Base-by-base conservation (phyloP, 2,113 vertebrate species). In the Gymnobelideus leadbeateri region DNA sequence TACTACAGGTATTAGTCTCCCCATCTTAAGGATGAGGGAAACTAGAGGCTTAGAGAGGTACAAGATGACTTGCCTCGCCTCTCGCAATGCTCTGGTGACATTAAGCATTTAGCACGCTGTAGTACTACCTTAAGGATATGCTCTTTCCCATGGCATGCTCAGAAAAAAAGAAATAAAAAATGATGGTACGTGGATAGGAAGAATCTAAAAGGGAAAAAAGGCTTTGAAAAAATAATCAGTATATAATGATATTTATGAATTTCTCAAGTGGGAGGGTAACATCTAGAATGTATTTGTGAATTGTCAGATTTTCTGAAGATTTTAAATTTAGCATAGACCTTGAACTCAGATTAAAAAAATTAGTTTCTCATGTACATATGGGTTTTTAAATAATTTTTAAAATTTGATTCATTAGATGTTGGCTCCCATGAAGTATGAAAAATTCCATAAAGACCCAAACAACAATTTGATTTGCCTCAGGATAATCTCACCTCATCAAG, bases 401-500 rank as follows among this genome's bases (percentile, higher is more conserved):
- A 54, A 16, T 68, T 68, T 68, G 61, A 68, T n/a, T 19, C 12
- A 68, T 19, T 68, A 68, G 37, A 84, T 43, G 37, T 8, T 84
- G 19, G n/a, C 43, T 84, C 37, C 19, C 1, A 43, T 43, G 21
- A 84, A 84, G n/a, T 43, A 84, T n/a, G 37, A 43, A 21, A 43
- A 43, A 84, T 84, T 84, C 19, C 37, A 43, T 77, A 77, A 68
- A 84, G 68, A 43, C 7, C 16, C 19, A 84, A 43, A 6, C 68
- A 84, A 84, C 6, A 43, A 84, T 84, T 84, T 84, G 68, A 84
- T 84, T 84, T 84, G 68, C 68, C 68, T 84, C 68, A 84, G 37
- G 68, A 84, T 84, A 84, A 84, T 43, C 37, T 84, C 68, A 84
- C 68, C 68, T 84, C 68, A 84, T 84, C 68, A 84, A 68, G 68